Percentiles rank a stretch among this genome's conserved stretches.
Evolutionary conservation across 2,888 invertebrate species (phyloP).

Genomic region (Phengaris arion): DNA sequence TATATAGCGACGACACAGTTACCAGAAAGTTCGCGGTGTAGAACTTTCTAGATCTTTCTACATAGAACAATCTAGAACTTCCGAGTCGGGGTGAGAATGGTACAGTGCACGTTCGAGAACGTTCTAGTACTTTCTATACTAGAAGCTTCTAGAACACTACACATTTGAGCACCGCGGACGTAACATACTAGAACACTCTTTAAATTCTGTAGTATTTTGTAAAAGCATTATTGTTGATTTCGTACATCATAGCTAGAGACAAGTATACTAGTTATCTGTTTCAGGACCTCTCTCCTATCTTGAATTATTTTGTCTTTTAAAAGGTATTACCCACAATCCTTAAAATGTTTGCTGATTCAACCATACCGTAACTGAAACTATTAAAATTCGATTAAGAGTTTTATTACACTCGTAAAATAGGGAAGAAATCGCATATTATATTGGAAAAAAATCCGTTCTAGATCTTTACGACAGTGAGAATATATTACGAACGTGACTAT

Average conservation of each 20-base stretch:
- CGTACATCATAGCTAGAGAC: background rate
- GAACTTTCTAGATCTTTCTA: too few relatives aligned
- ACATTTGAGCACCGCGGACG: too few relatives aligned
- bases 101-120: too few relatives aligned
- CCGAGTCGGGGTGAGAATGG: too few relatives aligned
- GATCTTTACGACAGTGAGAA: conserved; percentile 64
- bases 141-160: too few relatives aligned
- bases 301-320: background rate
- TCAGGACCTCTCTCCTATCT: background rate
- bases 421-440: conserved; percentile 56
- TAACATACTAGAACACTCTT: too few relatives aligned
- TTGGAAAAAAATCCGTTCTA: conserved; percentile 64
- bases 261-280: conserved; percentile 31
- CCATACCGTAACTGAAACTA: conserved; percentile 45
- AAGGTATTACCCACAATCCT: background rate
- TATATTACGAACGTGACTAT: conserved; percentile 70
- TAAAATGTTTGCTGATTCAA: conserved; percentile 40
- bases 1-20: too few relatives aligned
- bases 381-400: conserved; percentile 65
- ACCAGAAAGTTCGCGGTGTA: too few relatives aligned
- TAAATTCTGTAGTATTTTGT: too few relatives aligned
- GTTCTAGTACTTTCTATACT: too few relatives aligned
- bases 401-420: conserved; percentile 52
- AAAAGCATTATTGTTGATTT: too few relatives aligned
- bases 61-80: too few relatives aligned